Evolutionary conservation across 2,888 invertebrate species (phyloP).

Genomic region (Magallana nippona): DNA sequence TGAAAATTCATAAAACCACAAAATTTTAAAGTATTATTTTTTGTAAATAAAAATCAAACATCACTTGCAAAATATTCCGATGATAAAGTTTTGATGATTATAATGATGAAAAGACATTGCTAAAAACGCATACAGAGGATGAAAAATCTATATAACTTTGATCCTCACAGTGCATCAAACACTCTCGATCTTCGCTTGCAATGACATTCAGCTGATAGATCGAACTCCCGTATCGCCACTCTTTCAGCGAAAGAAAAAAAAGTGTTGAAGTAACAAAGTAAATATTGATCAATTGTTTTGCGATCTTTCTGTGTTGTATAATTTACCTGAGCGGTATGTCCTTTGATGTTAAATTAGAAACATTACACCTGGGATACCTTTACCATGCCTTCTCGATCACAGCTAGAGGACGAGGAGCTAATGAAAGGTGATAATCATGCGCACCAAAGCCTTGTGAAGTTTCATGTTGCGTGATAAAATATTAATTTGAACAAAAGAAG

Average conservation of each 20-base stretch:
- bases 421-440: slow-evolving; percentile 33
- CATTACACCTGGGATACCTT: slow-evolving; percentile 33
- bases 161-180: slow-evolving; percentile 7
- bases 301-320: slow-evolving; percentile 29
- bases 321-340: slow-evolving; percentile 25
- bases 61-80: neutral
- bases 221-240: neutral
- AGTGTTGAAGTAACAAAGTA: slow-evolving; percentile 9
- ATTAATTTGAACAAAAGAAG: slow-evolving; percentile 31
- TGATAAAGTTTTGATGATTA: neutral
- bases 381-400: slow-evolving; percentile 27
- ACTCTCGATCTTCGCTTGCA: neutral
- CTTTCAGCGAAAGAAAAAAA: slow-evolving; percentile 32
- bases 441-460: slow-evolving; percentile 6
- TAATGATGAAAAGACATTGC: slow-evolving; percentile 6
- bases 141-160: slow-evolving; percentile 14
- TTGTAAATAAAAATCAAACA: no score
- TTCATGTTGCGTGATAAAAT: slow-evolving; percentile 33
- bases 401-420: slow-evolving; percentile 4
- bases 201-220: slow-evolving; percentile 15
- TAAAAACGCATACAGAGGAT: neutral
- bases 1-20: no score
- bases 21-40: no score
- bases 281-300: slow-evolving; percentile 35
- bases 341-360: slow-evolving; percentile 35